phyloP scores from a whole-genome alignment of 2,113 vertebrate genomes.

The Acanthisitta chloris region DNA sequence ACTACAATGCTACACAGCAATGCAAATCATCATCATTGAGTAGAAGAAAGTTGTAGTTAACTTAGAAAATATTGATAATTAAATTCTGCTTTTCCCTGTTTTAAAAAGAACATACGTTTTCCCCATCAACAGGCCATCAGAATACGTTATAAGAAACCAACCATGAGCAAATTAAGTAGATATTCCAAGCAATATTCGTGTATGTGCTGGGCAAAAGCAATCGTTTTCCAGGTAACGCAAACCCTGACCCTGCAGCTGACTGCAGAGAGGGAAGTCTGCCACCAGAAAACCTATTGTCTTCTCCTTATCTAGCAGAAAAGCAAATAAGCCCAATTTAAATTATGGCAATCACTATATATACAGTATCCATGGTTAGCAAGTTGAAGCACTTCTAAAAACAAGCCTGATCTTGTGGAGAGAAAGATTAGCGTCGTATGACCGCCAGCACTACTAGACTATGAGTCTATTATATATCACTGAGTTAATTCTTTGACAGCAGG shows the following conservation, averaged over 20 bases:
- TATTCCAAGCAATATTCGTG: not conserved
- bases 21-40: not conserved
- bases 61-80: not conserved
- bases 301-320: not conserved
- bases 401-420: not conserved
- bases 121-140: not conserved
- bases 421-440: not conserved
- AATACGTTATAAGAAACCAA: not conserved
- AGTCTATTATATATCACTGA: not conserved
- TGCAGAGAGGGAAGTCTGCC: not conserved
- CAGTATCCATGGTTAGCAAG: fast-evolving
- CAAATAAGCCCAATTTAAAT: not conserved
- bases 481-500: not conserved
- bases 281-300: not conserved
- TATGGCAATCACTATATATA: not conserved
- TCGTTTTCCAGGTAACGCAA: not conserved
- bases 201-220: not conserved
- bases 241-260: not conserved
- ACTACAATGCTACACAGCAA: not conserved
- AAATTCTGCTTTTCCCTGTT: not conserved
- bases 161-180: not conserved
- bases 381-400: not conserved
- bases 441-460: not conserved
- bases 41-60: not conserved
- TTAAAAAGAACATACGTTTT: not conserved